Percentiles rank a stretch among this genome's conserved stretches.
Conservation (phyloP, 2,113 vertebrate species). For the Sceloporus undulatus region DNA sequence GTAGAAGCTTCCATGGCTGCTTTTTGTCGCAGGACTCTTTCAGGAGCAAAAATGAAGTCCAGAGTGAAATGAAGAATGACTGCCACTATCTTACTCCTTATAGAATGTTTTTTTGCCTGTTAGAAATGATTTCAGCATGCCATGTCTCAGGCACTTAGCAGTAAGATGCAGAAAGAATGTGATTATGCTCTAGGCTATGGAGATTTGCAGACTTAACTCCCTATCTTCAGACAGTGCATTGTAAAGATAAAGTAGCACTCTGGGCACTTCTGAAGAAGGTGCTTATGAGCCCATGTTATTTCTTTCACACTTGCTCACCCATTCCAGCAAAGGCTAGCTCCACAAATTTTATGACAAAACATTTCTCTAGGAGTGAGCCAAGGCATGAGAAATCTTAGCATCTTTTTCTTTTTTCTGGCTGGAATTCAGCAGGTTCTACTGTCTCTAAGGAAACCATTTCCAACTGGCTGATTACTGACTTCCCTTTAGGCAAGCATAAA, state of each 20-base stretch:
- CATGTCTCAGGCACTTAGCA: neutral
- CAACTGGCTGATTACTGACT: conserved; percentile 30
- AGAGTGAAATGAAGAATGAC: neutral
- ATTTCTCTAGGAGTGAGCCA: conserved; percentile 29
- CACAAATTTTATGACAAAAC: conserved; percentile 28
- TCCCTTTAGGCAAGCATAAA: conserved; percentile 13
- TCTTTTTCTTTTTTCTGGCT: conserved; percentile 21
- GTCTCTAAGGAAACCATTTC: conserved; percentile 47
- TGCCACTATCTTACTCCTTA: neutral
- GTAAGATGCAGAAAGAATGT: neutral
- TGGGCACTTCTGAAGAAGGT: neutral
- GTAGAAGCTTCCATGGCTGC: neutral
- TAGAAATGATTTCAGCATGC: neutral
- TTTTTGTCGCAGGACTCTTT: neutral
- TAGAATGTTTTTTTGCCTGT: neutral
- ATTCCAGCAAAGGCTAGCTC: conserved; percentile 20
- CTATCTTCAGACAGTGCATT: neutral
- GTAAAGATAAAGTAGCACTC: conserved; percentile 1
- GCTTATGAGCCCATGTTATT: conserved; percentile 15
- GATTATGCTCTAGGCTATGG: neutral
- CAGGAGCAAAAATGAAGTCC: neutral
- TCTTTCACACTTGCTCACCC: conserved; percentile 28
- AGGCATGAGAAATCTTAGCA: conserved; percentile 23
- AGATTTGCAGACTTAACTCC: neutral
- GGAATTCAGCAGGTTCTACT: conserved; percentile 27